Conservation (phyloP, 2,888 invertebrate genomes). For the Drosophila borealis region DNA sequence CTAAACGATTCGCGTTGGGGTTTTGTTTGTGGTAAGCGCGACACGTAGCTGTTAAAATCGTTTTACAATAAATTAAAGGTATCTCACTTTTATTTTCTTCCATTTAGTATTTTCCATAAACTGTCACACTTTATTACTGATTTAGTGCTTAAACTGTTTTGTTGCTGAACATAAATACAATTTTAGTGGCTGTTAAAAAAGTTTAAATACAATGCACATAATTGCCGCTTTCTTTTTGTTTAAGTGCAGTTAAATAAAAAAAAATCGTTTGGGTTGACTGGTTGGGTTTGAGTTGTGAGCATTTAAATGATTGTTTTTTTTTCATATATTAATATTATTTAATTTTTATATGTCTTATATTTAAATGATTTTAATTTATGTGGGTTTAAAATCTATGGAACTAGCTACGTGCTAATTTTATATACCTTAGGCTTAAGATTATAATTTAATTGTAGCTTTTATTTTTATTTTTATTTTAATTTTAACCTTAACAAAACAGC, state of each 20-base stretch:
- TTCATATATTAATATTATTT: conserved; percentile 4
- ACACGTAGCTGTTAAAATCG: conserved; percentile 19
- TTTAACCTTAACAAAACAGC: conserved; percentile 61
- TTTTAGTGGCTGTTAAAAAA: conserved; percentile 23
- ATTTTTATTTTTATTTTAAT: neutral
- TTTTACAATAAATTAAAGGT: conserved; percentile 18
- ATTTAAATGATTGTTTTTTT: conserved; percentile 40
- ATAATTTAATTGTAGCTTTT: neutral
- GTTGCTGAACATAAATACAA: conserved; percentile 57
- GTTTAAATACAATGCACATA: conserved; percentile 23
- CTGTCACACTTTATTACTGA: conserved; percentile 72
- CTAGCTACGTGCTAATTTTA: conserved; percentile 71
- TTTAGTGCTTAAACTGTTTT: conserved; percentile 45
- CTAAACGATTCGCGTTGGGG: conserved; percentile 26
- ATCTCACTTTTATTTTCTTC: conserved; percentile 9
- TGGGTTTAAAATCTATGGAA: conserved; percentile 65
- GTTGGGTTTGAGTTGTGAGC: conserved; percentile 43
- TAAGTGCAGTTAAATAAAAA: conserved; percentile 9
- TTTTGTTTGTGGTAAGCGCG: conserved; percentile 13
- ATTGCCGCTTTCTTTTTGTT: conserved; percentile 1
- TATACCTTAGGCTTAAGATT: conserved; percentile 27
- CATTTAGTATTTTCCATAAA: conserved; percentile 61
- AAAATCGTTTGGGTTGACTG: conserved; percentile 53
- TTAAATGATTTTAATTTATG: conserved; percentile 33
- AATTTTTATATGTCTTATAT: conserved; percentile 17